Percentiles rank a stretch among this genome's conserved stretches.
Conservation (phyloP, 2,888 invertebrate genomes). For the Pollenia labialis region DNA sequence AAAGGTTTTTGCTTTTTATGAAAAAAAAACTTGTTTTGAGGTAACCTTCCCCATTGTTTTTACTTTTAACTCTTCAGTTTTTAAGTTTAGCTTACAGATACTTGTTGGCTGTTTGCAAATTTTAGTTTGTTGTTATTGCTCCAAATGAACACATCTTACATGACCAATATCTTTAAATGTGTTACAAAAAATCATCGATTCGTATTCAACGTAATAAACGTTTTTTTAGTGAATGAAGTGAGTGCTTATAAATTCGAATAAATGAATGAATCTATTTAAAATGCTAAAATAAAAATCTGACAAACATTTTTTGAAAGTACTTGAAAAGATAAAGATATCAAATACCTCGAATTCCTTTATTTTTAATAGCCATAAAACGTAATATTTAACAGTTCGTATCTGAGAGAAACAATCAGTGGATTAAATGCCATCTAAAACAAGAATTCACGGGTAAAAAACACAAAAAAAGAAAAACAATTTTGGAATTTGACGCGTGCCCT, state of each 20-base stretch:
- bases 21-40: background rate
- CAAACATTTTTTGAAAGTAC: background rate
- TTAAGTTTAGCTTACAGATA: slow-evolving; percentile 72
- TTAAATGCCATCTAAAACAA: background rate
- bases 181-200: background rate
- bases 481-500: slow-evolving; percentile 74
- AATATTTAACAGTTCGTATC: slow-evolving; percentile 15
- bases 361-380: background rate
- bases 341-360: slow-evolving; percentile 5
- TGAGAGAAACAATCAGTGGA: slow-evolving; percentile 19
- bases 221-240: slow-evolving; percentile 19
- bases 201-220: background rate
- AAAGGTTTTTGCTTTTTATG: too few relatives aligned
- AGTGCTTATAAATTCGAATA: slow-evolving; percentile 12
- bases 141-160: slow-evolving; percentile 42
- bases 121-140: slow-evolving; percentile 77
- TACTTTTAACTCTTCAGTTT: background rate
- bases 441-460: background rate
- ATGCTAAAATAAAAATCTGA: slow-evolving; percentile 4
- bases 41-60: background rate
- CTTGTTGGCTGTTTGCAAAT: slow-evolving; percentile 75
- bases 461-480: background rate
- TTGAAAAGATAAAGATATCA: background rate
- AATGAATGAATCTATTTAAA: background rate
- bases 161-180: slow-evolving; percentile 9